Evolutionary conservation across 1,140 invertebrate species (phyloP).

Genomic region (Drosophila malerkotliana): DNA sequence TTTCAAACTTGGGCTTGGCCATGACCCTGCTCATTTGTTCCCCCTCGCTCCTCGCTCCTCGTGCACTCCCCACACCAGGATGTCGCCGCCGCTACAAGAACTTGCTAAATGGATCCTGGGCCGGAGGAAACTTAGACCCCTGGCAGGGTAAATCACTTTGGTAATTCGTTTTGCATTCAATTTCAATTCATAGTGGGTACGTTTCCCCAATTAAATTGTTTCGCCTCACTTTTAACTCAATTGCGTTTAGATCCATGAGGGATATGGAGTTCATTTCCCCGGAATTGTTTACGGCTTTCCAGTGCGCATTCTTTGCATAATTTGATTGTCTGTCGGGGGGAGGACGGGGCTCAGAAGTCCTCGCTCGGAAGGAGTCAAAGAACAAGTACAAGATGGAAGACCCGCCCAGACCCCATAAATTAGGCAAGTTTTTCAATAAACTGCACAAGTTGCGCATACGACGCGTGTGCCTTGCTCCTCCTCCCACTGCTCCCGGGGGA

Average conservation of each 20-base stretch:
- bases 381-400: conserved; percentile 15
- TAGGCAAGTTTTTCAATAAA: conserved; percentile 79
- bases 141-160: conserved; percentile 65
- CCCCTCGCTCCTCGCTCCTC: not conserved
- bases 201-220: conserved; percentile 63
- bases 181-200: conserved; percentile 40
- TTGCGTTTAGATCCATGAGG: conserved; percentile 58
- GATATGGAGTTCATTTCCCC: conserved; percentile 56
- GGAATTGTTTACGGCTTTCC: conserved; percentile 73
- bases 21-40: conserved; percentile 32
- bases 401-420: conserved; percentile 53
- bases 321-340: conserved; percentile 62
- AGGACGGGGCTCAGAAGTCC: conserved; percentile 12
- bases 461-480: conserved; percentile 27
- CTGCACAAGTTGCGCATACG: conserved; percentile 76
- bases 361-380: conserved; percentile 15
- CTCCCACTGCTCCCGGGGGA: not conserved
- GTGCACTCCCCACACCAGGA: conserved; percentile 12
- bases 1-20: conserved; percentile 34
- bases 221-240: conserved; percentile 70
- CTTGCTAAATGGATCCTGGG: conserved; percentile 43
- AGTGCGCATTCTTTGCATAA: conserved; percentile 70
- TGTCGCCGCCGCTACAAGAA: conserved; percentile 16
- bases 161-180: conserved; percentile 63
- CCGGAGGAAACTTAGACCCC: conserved; percentile 3